These are phyloP conservation scores for Propithecus deckenii DNA, from an alignment of 2,797 vertebrate species.

Conservation along the genomic window DNA sequence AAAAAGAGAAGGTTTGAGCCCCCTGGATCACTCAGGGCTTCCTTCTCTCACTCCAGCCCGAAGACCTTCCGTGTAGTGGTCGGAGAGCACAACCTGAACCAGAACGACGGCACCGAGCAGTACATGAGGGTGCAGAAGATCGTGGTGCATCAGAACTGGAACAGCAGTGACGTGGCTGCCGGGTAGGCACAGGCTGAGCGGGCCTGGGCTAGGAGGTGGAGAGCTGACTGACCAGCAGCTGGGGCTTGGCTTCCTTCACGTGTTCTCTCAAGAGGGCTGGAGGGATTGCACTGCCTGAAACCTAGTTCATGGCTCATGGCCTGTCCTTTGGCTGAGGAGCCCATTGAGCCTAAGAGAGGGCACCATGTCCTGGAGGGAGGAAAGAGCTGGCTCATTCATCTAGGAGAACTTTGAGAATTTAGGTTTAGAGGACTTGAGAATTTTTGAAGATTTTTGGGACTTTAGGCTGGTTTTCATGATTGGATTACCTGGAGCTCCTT, in stretches of 20 bases:
- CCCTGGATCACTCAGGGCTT: background rate
- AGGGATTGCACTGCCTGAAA: background rate
- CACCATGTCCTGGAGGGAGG: background rate
- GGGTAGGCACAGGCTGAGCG: constrained; percentile 83
- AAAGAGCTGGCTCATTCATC: background rate
- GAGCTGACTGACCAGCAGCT: background rate
- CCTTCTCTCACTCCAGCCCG: constrained; percentile 50
- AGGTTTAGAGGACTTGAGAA: background rate
- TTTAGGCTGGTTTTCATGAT: background rate
- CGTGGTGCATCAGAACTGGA: constrained; percentile 88
- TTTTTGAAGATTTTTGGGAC: background rate
- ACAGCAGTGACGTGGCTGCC: constrained; percentile 82
- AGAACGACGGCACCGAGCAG: constrained; percentile 88
- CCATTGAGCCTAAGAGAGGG: background rate
- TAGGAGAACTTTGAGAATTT: background rate
- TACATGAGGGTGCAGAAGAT: constrained; percentile 85
- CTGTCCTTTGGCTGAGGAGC: background rate
- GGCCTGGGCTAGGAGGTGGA: background rate
- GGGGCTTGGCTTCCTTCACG: background rate
- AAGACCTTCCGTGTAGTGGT: constrained; percentile 89
- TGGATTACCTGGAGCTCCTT: background rate
- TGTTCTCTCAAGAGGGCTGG: background rate
- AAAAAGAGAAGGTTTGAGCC: background rate
- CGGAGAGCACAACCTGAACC: constrained; percentile 91
- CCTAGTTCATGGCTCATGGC: background rate